Evolutionary conservation across 2,113 vertebrate species (phyloP), one percentile per base, ranked within the genome.

Genomic region (Numida meleagris): DNA sequence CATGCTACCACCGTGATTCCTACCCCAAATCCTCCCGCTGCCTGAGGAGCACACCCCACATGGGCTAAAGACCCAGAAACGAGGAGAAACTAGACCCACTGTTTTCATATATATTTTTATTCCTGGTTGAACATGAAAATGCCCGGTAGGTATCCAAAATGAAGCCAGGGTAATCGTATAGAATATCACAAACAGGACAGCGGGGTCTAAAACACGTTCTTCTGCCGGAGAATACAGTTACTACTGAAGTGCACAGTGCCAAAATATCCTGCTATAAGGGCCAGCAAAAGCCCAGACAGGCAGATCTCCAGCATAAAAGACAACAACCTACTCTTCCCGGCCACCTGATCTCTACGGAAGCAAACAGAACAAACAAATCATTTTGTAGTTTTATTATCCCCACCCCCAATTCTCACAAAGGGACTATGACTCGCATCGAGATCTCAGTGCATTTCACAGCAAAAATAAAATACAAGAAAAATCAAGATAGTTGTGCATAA

Each of bases 391-490:
- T 98, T 98, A 98, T 98, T 98, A 96, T 94, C 33, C 97, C 96
- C 88, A 87, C 97, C 96, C 95, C 92, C 33, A 96, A 88, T 97
- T 97, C 96, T 98, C 98, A 98, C 97, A 98, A 98, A 98, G 38
- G 31, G 97, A 97, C 96, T 91, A 91, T 59, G 96, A 97, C 94
- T 98, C 87, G 92, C 97, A 96, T 97, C 96, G 96, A 98, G 96
- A 98, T 97, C 97, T 99, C 99, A 99, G 98, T 99, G 99, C 99
- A 98, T 98, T 98, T 98, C 98, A 98, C 96, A 97, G 97, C 97
- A 98, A 98, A 94, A 92, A 58, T 20, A 57, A 76, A 89, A 43
- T 50, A 50, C 9, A 50, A 50, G 12, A 48, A 82, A 77, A 96
- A 97, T 97, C 87, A 91, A 97, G 97, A 97, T 62, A 95, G 93